Evolutionary conservation across 2,888 invertebrate species (phyloP), one percentile per base, ranked within the genome.

Genomic region (Prosapia bicincta): DNA sequence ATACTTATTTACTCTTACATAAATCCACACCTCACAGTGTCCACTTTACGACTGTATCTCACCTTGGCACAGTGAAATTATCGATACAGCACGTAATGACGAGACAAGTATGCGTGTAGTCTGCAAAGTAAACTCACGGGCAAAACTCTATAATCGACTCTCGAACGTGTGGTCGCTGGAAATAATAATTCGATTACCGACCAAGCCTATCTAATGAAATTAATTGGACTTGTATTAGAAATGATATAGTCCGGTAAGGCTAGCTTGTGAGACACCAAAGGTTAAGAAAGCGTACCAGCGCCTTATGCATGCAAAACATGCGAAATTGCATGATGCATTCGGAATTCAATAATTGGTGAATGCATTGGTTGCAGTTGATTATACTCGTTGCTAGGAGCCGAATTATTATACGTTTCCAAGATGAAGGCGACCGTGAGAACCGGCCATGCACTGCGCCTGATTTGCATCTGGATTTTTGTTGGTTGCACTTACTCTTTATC

Each of bases 261-360:
- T 30, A 30, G 9, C 30, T 30, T 30, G 30, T 30, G 5, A 5
- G 30, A 30, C 30, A 30, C 30, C 15, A 15, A 38, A 38, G 38
- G 38, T 38, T 38, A 15, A 38, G 30, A 30, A 30, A 30, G 30
- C 30, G 30, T 30, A 7, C 30, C 30, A 13, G 38, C 9, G 54
- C 54, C 54, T 54, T 54, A 54, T 54, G 54, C n/a, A 54, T 54
- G 54, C 54, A 54, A 54, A 54, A 54, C 54, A 54, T 54, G 54
- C 54, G 54, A 54, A 54, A 54, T 54, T 54, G 54, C 54, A 54
- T 54, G 54, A 54, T 54, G 54, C 54, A 54, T 54, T 54, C 54
- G 54, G 54, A 54, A 54, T 54, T 20, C 54, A 54, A 54, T 54
- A 54, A 54, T 54, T 54, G 54, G 54, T 9, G 54, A 54, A 54